Evolutionary conservation across 1,140 invertebrate species (phyloP).

Genomic region (Oryzaephilus surinamensis): DNA sequence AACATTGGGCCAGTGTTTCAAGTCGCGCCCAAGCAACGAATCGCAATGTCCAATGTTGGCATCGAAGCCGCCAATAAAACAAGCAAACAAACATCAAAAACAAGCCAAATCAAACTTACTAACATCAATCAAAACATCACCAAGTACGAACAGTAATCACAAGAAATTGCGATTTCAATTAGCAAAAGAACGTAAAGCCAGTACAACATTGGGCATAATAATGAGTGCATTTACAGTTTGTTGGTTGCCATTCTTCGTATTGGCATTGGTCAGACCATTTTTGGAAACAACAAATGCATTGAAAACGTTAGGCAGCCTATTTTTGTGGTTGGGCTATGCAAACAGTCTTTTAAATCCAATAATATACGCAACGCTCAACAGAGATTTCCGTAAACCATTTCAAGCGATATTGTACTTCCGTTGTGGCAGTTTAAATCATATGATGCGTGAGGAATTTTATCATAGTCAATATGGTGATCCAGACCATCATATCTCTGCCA

Average conservation of each 20-base stretch:
- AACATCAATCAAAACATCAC: slow-evolving; percentile 35
- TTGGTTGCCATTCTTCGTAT: slow-evolving; percentile 95
- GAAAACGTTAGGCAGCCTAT: slow-evolving; percentile 63
- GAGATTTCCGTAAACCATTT: slow-evolving; percentile 88
- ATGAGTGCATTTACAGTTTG: slow-evolving; percentile 94
- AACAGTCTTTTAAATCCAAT: slow-evolving; percentile 89
- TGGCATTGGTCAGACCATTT: slow-evolving; percentile 80
- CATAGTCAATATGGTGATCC: slow-evolving; percentile 83
- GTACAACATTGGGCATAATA: slow-evolving; percentile 92
- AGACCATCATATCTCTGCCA: slow-evolving; percentile 38
- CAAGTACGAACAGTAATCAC: slow-evolving; percentile 43
- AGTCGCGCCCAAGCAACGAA: slow-evolving; percentile 56
- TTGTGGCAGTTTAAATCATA: slow-evolving; percentile 76
- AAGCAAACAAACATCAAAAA: slow-evolving; percentile 30
- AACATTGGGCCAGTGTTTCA: slow-evolving; percentile 48
- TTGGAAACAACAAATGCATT: slow-evolving; percentile 50
- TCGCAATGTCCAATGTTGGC: slow-evolving; percentile 62
- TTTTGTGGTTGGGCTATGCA: slow-evolving; percentile 88
- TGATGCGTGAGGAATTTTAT: slow-evolving; percentile 88
- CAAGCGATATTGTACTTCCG: slow-evolving; percentile 81
- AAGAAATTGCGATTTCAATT: slow-evolving; percentile 70
- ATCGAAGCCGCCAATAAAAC: slow-evolving; percentile 31
- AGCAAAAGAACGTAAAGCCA: slow-evolving; percentile 86
- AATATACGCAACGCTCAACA: slow-evolving; percentile 85
- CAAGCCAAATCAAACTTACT: slow-evolving; percentile 19